A percentile compares a stretch with the other conserved stretches of the same genome.
Conservation (phyloP, 2,113 vertebrate species). For the Numida meleagris region DNA sequence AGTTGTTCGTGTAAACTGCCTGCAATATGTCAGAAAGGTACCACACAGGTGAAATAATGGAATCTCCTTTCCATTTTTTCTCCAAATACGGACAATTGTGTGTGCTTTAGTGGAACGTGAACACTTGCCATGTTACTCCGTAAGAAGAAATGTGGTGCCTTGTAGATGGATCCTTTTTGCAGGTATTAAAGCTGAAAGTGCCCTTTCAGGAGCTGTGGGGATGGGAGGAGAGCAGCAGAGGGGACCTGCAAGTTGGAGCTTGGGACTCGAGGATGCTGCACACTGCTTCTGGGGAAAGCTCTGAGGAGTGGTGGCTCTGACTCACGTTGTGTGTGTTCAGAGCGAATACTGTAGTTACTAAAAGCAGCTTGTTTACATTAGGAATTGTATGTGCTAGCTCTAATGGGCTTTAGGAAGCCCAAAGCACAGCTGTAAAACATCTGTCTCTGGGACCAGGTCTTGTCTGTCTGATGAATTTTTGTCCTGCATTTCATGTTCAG, state of each 20-base stretch:
- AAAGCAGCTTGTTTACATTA: slow-evolving; percentile 72
- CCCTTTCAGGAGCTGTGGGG: background rate
- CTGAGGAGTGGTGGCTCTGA: slow-evolving; percentile 23
- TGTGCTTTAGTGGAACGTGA: background rate
- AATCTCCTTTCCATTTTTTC: background rate
- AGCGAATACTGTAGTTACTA: slow-evolving; percentile 43
- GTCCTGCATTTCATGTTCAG: slow-evolving; percentile 21
- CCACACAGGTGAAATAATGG: background rate
- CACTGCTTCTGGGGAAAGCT: background rate
- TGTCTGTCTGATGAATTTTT: slow-evolving; percentile 38
- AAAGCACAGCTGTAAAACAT: slow-evolving; percentile 61
- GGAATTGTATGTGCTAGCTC: slow-evolving; percentile 61
- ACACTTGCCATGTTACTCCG: background rate
- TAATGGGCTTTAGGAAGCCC: slow-evolving; percentile 63
- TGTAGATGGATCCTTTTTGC: background rate
- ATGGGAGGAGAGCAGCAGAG: background rate
- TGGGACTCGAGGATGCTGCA: background rate
- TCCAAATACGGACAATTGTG: background rate
- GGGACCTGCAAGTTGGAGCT: background rate
- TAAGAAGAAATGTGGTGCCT: accelerated
- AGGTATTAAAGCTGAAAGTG: background rate
- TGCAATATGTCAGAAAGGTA: background rate
- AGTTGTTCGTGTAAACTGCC: background rate
- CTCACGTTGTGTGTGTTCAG: slow-evolving; percentile 37
- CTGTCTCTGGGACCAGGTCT: slow-evolving; percentile 50